Percentiles rank a stretch among this genome's conserved stretches.
Evolutionary conservation across 2,113 vertebrate genomes (phyloP).

Genomic region (Petromus typicus): DNA sequence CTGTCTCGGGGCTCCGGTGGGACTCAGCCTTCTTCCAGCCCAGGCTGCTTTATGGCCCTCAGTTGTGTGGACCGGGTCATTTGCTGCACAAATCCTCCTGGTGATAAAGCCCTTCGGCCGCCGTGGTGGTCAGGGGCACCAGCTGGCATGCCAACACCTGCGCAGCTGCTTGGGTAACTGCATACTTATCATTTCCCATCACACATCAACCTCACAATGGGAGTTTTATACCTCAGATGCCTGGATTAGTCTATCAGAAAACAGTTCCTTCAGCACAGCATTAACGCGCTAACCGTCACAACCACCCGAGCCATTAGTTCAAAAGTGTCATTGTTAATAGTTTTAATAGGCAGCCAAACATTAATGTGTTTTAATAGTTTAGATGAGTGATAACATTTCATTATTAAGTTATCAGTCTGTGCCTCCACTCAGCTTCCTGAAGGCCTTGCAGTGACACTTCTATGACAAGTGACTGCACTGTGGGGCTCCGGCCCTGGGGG

Average conservation of each 20-base stretch:
- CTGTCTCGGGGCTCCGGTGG: not conserved
- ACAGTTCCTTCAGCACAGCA: not conserved
- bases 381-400: conserved; percentile 8
- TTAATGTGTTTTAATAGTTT: conserved; percentile 21
- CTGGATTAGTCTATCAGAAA: not conserved
- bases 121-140: not conserved
- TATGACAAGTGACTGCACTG: not conserved
- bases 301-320: not conserved
- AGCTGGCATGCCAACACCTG: not conserved
- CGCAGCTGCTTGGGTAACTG: not conserved
- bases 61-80: not conserved
- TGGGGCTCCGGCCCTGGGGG: not conserved
- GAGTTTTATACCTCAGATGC: not conserved
- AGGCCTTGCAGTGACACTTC: not conserved
- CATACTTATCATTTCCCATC: not conserved
- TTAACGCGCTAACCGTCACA: not conserved
- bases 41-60: not conserved
- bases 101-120: not conserved
- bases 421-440: not conserved
- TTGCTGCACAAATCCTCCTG: not conserved
- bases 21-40: not conserved
- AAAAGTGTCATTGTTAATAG: not conserved
- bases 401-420: not conserved
- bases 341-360: conserved; percentile 52
- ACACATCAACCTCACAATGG: not conserved